A percentile compares a stretch with the other conserved stretches of the same genome.
These are phyloP conservation scores for Lagopus leucura DNA, from an alignment of 2,113 vertebrate species.

Conservation along the genomic window DNA sequence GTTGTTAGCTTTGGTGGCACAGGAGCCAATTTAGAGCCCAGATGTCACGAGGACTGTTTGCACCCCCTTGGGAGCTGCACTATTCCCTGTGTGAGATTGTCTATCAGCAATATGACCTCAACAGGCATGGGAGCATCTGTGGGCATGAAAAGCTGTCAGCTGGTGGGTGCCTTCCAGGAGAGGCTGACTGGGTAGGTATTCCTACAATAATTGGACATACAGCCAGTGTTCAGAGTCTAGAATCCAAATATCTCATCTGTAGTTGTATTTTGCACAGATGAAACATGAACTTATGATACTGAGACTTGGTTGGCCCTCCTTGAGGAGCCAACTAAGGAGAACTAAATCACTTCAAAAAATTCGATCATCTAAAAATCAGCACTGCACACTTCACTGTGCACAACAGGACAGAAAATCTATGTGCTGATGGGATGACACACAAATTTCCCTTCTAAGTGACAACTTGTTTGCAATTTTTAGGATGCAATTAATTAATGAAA, in stretches of 20 bases:
- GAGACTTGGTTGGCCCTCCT: background rate
- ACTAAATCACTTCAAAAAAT: background rate
- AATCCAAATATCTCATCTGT: background rate
- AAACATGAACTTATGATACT: background rate
- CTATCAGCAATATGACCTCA: background rate
- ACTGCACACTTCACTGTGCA: background rate
- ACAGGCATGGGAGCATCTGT: background rate
- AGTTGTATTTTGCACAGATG: background rate
- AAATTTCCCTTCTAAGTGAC: background rate
- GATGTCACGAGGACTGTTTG: background rate
- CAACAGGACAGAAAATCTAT: fast-evolving
- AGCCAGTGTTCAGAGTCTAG: background rate
- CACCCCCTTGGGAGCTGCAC: background rate
- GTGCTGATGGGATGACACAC: background rate
- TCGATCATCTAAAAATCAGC: background rate
- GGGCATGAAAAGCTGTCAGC: background rate
- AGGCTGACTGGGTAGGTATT: background rate
- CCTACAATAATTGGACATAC: background rate
- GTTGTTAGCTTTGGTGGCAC: fast-evolving
- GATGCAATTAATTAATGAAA: background rate
- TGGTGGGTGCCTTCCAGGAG: background rate
- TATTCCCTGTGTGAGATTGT: background rate
- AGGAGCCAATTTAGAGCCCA: background rate
- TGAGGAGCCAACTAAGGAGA: background rate
- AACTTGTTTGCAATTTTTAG: background rate